A percentile compares a stretch with the other conserved stretches of the same genome.
These are phyloP conservation scores for Sus scrofa DNA, from an alignment of 2,113 vertebrate species.

Conservation along the genomic window DNA sequence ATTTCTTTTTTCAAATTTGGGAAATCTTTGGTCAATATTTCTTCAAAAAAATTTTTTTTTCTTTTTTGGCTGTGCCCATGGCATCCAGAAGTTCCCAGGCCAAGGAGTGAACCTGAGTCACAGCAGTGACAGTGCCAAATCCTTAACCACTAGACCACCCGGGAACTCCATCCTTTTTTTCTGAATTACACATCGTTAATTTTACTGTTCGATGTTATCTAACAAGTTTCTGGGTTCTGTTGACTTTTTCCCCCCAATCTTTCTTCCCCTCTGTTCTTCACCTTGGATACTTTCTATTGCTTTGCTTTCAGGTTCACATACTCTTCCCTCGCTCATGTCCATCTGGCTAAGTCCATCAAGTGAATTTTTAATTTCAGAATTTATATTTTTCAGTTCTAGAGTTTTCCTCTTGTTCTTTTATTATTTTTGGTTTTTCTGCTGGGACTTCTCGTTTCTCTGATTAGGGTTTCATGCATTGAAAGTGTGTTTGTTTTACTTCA, in stretches of 20 bases:
- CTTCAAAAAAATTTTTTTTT: not conserved
- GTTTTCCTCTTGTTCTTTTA: not conserved
- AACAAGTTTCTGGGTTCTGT: not conserved
- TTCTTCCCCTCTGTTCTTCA: not conserved
- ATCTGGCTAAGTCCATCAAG: not conserved
- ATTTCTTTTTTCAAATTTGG: not conserved
- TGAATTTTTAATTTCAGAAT: conserved; percentile 37
- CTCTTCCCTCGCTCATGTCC: not conserved
- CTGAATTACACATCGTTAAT: not conserved
- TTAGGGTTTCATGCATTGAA: not conserved
- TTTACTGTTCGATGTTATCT: not conserved
- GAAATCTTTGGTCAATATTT: conserved; percentile 16
- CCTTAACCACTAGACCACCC: not conserved
- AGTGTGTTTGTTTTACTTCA: not conserved
- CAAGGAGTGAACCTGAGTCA: too few species aligned
- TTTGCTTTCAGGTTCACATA: not conserved
- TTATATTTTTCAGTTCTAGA: conserved; percentile 39
- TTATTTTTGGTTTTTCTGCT: conserved; percentile 13
- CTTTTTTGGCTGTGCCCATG: too few species aligned
- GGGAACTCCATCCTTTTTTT: not conserved
- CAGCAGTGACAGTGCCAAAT: too few species aligned
- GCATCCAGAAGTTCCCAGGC: too few species aligned
- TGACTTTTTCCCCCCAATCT: not conserved
- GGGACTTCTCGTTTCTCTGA: conserved; percentile 15
- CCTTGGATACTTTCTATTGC: not conserved